Percentiles rank a stretch among this genome's conserved stretches.
Conservation (phyloP, 2,113 vertebrate genomes). For the Pseudopodoces humilis region DNA sequence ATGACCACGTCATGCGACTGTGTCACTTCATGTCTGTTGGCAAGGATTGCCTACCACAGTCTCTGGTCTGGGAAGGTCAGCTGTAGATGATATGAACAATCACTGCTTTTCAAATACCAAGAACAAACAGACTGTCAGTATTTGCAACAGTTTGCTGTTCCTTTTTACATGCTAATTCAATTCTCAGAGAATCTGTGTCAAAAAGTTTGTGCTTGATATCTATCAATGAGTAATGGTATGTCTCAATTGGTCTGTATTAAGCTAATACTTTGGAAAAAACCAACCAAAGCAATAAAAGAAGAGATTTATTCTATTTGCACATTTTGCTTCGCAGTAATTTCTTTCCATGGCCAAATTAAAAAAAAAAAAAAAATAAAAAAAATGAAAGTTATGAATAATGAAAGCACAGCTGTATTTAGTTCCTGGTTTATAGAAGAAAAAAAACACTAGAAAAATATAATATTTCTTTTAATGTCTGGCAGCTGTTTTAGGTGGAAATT, state of each 20-base stretch:
- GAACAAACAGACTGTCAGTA: neutral
- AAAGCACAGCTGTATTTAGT: neutral
- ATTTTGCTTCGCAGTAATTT: neutral
- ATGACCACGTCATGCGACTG: neutral
- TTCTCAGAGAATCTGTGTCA: neutral
- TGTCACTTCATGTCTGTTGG: neutral
- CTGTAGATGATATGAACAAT: neutral
- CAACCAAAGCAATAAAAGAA: neutral
- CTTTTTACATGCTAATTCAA: neutral
- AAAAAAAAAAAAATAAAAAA: neutral
- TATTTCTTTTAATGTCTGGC: neutral
- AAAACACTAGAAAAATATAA: neutral
- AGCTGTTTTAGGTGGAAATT: slow-evolving; percentile 21
- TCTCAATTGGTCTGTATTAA: neutral
- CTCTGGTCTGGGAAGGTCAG: neutral
- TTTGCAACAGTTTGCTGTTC: neutral
- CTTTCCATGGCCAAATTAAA: neutral
- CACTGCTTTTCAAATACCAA: neutral
- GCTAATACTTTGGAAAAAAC: neutral
- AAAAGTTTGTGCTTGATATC: neutral
- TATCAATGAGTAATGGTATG: neutral
- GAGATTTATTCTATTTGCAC: neutral
- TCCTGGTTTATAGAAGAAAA: neutral
- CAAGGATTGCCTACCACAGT: neutral
- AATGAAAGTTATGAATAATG: neutral